These are phyloP conservation scores for Struthidea cinerea DNA, from an alignment of 2,113 vertebrate genomes.

Conservation along the genomic window DNA sequence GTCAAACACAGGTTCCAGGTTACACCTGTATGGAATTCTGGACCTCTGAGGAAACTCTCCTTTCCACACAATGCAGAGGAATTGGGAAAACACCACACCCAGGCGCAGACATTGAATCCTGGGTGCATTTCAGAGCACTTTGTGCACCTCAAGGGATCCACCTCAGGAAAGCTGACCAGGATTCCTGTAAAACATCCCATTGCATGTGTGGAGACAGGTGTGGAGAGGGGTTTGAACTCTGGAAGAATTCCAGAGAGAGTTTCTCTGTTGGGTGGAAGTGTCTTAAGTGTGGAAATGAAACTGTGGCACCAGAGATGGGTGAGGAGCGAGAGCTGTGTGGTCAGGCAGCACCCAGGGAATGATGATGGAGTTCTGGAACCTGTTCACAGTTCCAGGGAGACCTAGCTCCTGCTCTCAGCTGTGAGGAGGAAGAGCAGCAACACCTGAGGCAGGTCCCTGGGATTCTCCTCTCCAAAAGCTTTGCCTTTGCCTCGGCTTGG, in stretches of 20 bases:
- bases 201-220: not conserved
- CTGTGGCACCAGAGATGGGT: not conserved
- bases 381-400: too few species aligned
- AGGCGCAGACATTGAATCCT: not conserved
- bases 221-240: not conserved
- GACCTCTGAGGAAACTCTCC: not conserved
- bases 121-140: not conserved
- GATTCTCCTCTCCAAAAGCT: accelerated
- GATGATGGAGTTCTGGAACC: not conserved
- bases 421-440: not conserved
- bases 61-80: not conserved
- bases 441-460: accelerated
- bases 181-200: not conserved
- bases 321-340: not conserved
- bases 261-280: not conserved
- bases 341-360: not conserved
- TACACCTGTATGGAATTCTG: not conserved
- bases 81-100: not conserved
- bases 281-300: not conserved
- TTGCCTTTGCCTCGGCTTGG: not conserved
- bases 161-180: not conserved
- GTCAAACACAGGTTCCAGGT: not conserved
- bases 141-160: not conserved
- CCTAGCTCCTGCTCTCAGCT: not conserved
- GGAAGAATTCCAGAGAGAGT: not conserved